Evolutionary conservation across 53 echinoderm and acorn worm species (phyloP), one percentile per base, ranked within the genome.

Genomic region (Luidia sarsii): DNA sequence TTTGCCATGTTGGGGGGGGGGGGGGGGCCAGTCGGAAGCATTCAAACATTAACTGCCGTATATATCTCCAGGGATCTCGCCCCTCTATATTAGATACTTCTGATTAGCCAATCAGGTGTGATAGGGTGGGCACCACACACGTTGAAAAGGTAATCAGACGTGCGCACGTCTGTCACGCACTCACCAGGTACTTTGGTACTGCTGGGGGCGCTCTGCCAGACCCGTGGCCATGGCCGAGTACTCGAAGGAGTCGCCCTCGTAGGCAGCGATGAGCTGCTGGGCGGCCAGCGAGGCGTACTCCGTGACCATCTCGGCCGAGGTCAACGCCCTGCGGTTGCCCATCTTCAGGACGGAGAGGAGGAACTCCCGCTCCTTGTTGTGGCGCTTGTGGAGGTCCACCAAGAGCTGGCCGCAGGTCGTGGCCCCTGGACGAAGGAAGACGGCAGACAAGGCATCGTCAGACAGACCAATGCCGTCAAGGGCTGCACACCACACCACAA

Each of bases 221-320:
- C 99, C 94, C 8, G 89, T 91, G 2, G 89, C 91, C 80, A 93
- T 94, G 39, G 93, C 70, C 13, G 91, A 83, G 75, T 93, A 93
- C 79, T 97, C 94, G 82, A 97, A 94, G 11, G 75, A 72, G 16
- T 89, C 80, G 1, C 87, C 85, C 56, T 97, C 99, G 25, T 75
- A 63, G 15, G 65, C 79, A 9, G 89, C 91, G 3, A 88, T 88
- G 41, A 89, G 79, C 79, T 91, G 89, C 82, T 97, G 93, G 0
- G 72, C 83, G 11, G 86, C 90, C 13, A 94, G 87, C 33, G 86
- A 87, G 30, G 86, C 81, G 54, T 94, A 97, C 79, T 94, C 91
- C 11, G 99, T 94, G 29, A 97, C 86, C 99, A 97, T 97, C 85
- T 97, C 99, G 19, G 86, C 91, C 0, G 93, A 90, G 53, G 90